Evolutionary conservation across 2,113 vertebrate genomes (phyloP).

Genomic region (Spermophilus dauricus): DNA sequence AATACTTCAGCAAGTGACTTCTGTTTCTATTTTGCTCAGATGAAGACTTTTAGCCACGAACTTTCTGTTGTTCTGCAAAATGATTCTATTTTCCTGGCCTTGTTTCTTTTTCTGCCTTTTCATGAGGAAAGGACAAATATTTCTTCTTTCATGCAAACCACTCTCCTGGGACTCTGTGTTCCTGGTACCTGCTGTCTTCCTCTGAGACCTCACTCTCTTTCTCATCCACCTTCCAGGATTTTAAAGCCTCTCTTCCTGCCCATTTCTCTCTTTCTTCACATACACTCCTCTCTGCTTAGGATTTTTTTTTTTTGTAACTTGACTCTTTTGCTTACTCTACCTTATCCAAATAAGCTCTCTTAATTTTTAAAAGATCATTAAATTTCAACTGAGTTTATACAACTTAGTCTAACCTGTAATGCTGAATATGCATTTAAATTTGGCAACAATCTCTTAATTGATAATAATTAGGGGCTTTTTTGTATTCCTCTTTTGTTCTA

Average conservation of each 20-base stretch:
- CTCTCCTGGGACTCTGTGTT: background rate
- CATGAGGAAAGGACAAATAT: background rate
- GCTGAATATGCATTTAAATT: background rate
- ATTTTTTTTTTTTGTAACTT: background rate
- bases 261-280: conserved; percentile 18
- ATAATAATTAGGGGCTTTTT: background rate
- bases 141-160: background rate
- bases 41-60: background rate
- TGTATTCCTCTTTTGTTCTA: background rate
- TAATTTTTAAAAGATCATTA: background rate
- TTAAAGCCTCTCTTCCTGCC: background rate
- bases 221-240: background rate
- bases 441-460: background rate
- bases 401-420: background rate
- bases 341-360: background rate
- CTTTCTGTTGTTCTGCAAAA: background rate
- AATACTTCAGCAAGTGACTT: conserved; percentile 14
- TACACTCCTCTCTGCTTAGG: background rate
- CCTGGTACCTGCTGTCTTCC: background rate
- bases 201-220: background rate
- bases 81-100: background rate
- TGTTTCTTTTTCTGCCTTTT: background rate
- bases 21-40: conserved; percentile 22
- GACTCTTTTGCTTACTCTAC: background rate
- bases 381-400: background rate